Conservation (phyloP, 64 coral and sea anemone species). For the Dendronephthya gigantea region DNA sequence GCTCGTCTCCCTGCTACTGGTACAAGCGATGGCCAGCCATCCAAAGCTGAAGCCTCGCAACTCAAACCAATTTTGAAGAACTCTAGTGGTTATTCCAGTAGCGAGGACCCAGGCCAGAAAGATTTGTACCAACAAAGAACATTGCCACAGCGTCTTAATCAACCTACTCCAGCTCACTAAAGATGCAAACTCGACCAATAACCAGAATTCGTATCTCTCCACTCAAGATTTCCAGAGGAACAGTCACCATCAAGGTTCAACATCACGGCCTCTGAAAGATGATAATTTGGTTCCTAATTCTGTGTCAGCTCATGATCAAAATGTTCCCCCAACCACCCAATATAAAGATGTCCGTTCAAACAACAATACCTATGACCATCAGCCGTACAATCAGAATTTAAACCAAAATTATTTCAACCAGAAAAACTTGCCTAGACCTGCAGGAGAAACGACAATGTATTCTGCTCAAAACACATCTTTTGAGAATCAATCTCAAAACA, state of each 20-base stretch:
- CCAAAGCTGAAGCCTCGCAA: background rate
- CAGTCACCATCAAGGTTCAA: background rate
- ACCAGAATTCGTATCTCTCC: no score
- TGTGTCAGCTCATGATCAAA: background rate
- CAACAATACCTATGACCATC: no score
- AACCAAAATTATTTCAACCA: no score
- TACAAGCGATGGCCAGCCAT: background rate
- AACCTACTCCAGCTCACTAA: background rate
- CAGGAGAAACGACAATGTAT: no score
- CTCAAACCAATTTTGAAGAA: conserved; percentile 80
- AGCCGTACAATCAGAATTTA: no score
- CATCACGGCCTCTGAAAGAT: background rate
- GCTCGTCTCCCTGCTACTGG: conserved; percentile 84
- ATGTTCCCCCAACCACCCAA: background rate
- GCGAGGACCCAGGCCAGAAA: background rate
- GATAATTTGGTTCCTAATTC: background rate
- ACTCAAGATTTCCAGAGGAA: background rate
- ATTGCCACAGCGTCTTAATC: background rate
- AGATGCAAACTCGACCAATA: background rate
- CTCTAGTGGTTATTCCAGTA: background rate
- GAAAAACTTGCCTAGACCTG: no score
- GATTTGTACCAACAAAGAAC: background rate
- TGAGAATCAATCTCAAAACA: no score
- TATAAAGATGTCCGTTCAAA: no score
- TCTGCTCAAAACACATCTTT: no score